A percentile compares a stretch with the other conserved stretches of the same genome.
phyloP scores from a whole-genome alignment of 2,888 invertebrate species.

The Carpatolechia fugitivella region DNA sequence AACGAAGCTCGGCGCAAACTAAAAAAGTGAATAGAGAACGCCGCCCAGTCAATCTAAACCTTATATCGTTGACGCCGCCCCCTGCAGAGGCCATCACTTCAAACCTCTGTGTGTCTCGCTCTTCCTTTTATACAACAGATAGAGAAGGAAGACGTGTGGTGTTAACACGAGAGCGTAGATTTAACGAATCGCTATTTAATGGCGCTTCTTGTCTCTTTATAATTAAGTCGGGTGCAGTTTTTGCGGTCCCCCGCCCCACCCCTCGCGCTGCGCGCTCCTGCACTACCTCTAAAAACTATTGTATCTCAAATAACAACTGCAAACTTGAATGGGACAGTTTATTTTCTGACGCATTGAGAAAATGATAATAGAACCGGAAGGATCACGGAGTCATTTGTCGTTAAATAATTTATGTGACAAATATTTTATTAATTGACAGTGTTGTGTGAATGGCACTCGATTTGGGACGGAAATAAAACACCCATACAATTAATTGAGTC shows the following conservation, averaged over 20 bases:
- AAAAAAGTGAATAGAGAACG: conserved; percentile 74
- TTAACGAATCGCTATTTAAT: conserved; percentile 79
- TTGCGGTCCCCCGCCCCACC: conserved; percentile 56
- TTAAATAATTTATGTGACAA: conserved; percentile 69
- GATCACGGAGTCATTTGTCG: conserved; percentile 44
- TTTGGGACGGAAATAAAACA: conserved; percentile 51
- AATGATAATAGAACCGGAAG: conserved; percentile 47
- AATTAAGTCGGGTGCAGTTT: conserved; percentile 79
- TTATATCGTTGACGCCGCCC: conserved; percentile 81
- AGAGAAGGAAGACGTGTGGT: conserved; percentile 52
- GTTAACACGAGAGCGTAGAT: conserved; percentile 77
- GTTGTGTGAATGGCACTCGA: conserved; percentile 45
- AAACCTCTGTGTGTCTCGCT: conserved; percentile 44
- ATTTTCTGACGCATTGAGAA: conserved; percentile 40
- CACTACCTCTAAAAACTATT: conserved; percentile 55
- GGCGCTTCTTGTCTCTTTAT: conserved; percentile 79
- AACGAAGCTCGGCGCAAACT: conserved; percentile 48
- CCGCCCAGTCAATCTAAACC: conserved; percentile 79
- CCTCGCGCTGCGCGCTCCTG: conserved; percentile 26
- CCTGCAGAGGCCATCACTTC: conserved; percentile 82
- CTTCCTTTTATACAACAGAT: conserved; percentile 28
- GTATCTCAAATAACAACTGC: conserved; percentile 54
- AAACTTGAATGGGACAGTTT: conserved; percentile 43
- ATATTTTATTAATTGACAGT: conserved; percentile 70
- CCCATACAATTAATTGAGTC: conserved; percentile 48